Percentiles rank a stretch among this genome's conserved stretches.
Conservation (phyloP, 1,140 invertebrate genomes). For the Drusus annulatus region DNA sequence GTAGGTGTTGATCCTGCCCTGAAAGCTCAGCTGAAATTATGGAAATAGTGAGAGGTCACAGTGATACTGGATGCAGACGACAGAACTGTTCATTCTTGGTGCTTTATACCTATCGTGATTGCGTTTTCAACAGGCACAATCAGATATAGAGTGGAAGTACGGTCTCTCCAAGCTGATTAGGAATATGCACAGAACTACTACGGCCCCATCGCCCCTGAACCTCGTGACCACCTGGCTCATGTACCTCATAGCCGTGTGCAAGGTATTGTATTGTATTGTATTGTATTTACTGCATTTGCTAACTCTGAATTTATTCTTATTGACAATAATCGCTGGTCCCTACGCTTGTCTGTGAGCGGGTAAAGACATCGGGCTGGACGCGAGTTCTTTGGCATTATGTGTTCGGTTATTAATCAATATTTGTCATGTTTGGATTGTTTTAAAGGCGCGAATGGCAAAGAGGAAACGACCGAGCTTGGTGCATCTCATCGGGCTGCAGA, state of each 20-base stretch:
- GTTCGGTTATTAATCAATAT: neutral
- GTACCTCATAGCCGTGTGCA: conserved; percentile 85
- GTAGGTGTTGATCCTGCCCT: too few species aligned
- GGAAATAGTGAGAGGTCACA: too few species aligned
- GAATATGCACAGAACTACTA: conserved; percentile 98
- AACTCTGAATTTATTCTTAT: too few species aligned
- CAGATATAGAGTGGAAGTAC: conserved; percentile 99
- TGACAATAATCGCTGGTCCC: too few species aligned
- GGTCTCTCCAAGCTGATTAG: conserved; percentile 98
- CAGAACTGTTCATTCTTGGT: too few species aligned
- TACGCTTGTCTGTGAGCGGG: too few species aligned
- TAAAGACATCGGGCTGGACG: too few species aligned
- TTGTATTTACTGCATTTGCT: too few species aligned
- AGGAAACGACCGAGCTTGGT: conserved; percentile 86
- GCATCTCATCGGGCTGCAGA: conserved; percentile 84
- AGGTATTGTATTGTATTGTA: conserved; percentile 68
- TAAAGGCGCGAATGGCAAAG: conserved; percentile 75
- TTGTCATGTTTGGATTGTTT: too few species aligned
- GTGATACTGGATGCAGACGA: too few species aligned
- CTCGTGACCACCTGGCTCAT: conserved; percentile 94
- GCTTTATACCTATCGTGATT: neutral
- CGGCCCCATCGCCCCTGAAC: conserved; percentile 97
- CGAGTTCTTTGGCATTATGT: too few species aligned
- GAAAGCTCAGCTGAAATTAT: too few species aligned
- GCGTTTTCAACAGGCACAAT: conserved; percentile 85